Evolutionary conservation across 1,140 invertebrate genomes (phyloP).

Genomic region (Goniozus legneri): DNA sequence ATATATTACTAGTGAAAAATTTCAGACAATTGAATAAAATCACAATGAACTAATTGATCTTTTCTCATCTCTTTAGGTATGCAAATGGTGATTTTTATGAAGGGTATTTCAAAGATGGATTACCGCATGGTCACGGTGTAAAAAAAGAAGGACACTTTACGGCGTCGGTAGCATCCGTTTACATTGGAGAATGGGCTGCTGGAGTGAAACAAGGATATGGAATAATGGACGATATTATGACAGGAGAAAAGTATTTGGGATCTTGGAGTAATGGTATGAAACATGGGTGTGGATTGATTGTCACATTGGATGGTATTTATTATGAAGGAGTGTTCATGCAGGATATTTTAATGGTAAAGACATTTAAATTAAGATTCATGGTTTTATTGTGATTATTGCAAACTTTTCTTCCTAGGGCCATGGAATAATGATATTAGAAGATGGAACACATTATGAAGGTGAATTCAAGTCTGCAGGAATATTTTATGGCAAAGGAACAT

Average conservation of each 20-base stretch:
- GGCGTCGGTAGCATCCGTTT: slow-evolving; percentile 69
- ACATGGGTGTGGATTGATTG: slow-evolving; percentile 77
- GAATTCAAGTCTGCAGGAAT: slow-evolving; percentile 75
- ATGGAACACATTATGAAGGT: slow-evolving; percentile 85
- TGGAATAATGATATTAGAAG: slow-evolving; percentile 84
- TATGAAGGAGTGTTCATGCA: slow-evolving; percentile 82
- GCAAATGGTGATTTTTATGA: slow-evolving; percentile 73
- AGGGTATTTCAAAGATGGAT: slow-evolving; percentile 80
- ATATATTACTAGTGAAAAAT: too few relatives aligned
- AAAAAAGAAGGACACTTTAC: slow-evolving; percentile 77
- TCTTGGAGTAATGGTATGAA: slow-evolving; percentile 80
- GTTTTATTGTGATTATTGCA: background rate
- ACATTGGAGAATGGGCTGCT: slow-evolving; percentile 79
- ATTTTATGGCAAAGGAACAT: slow-evolving; percentile 74
- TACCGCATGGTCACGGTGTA: slow-evolving; percentile 79
- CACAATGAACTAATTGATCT: too few relatives aligned
- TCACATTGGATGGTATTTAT: slow-evolving; percentile 85
- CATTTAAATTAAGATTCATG: too few relatives aligned
- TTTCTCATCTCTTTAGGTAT: slow-evolving; percentile 58
- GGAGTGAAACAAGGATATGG: slow-evolving; percentile 80
- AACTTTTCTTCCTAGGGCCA: slow-evolving; percentile 65
- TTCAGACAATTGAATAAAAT: slow-evolving; percentile 11
- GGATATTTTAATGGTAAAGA: slow-evolving; percentile 71
- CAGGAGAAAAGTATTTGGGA: slow-evolving; percentile 86
- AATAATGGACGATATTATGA: slow-evolving; percentile 80